Conservation (phyloP, 1,140 invertebrate genomes). For the Bactericera cockerelli region DNA sequence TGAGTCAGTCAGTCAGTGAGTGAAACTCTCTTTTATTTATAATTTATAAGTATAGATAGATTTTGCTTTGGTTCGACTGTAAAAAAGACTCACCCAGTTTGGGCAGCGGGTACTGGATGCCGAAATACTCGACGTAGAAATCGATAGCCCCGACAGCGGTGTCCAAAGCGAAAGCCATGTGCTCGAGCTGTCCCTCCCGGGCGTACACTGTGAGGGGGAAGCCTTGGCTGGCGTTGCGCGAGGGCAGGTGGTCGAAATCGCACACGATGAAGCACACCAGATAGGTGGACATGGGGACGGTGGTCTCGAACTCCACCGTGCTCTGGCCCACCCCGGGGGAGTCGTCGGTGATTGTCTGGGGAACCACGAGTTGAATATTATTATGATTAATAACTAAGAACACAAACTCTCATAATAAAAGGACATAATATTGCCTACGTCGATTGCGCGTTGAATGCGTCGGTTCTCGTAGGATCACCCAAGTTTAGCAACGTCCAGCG, state of each 20-base stretch:
- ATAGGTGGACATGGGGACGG: conserved; percentile 84
- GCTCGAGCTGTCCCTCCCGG: conserved; percentile 50
- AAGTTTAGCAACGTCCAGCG: too few species aligned
- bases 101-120: conserved; percentile 67
- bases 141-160: conserved; percentile 63
- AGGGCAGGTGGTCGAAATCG: conserved; percentile 53
- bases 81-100: conserved; percentile 48
- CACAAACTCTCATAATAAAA: conserved; percentile 14
- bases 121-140: conserved; percentile 76
- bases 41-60: too few species aligned
- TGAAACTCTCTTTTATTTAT: too few species aligned
- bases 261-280: conserved; percentile 79
- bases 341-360: conserved; percentile 28
- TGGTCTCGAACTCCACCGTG: conserved; percentile 54
- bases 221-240: conserved; percentile 34
- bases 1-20: too few species aligned
- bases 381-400: too few species aligned
- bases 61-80: too few species aligned
- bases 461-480: too few species aligned
- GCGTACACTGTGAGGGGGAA: conserved; percentile 57
- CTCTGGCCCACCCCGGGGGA: conserved; percentile 30
- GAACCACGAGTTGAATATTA: too few species aligned
- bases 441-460: too few species aligned
- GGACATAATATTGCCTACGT: conserved; percentile 14
- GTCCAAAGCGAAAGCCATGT: conserved; percentile 62